These are phyloP conservation scores for Podarcis siculus DNA, from an alignment of 2,797 vertebrate genomes.

Conservation along the genomic window DNA sequence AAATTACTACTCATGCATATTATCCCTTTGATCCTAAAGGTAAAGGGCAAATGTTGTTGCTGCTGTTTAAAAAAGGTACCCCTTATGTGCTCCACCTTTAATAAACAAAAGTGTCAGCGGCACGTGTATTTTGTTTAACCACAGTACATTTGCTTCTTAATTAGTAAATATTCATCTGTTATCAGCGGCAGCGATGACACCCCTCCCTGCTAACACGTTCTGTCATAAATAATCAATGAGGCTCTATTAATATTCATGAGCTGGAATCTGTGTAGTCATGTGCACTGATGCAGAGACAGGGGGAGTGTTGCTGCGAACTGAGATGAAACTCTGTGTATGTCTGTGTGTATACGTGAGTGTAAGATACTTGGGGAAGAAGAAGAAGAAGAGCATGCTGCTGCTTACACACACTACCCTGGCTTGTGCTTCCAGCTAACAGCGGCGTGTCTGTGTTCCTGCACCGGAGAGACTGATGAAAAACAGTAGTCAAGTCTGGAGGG, in stretches of 20 bases:
- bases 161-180: constrained; percentile 85
- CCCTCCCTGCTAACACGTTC: constrained; percentile 82
- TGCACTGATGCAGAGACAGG: constrained; percentile 87
- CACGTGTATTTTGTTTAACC: constrained; percentile 89
- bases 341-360: constrained; percentile 80
- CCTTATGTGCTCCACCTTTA: constrained; percentile 67
- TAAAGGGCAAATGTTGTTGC: constrained; percentile 46
- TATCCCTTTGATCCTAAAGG: constrained; percentile 68
- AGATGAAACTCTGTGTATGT: constrained; percentile 82
- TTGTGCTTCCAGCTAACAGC: constrained; percentile 76
- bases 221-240: constrained; percentile 91
- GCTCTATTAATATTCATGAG: constrained; percentile 92
- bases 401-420: constrained; percentile 70
- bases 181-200: constrained; percentile 81
- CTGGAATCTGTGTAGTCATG: constrained; percentile 89
- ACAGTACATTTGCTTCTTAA: constrained; percentile 87
- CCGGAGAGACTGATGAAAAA: constrained; percentile 95
- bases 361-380: constrained; percentile 79
- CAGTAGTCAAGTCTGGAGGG: constrained; percentile 89
- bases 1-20: constrained; percentile 54
- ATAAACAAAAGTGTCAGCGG: constrained; percentile 78
- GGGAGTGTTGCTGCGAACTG: constrained; percentile 85
- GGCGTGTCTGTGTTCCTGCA: constrained; percentile 83
- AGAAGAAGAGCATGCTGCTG: constrained; percentile 80
- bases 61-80: not conserved